Conservation (phyloP, 2,113 vertebrate genomes). For the Otus sunia region DNA sequence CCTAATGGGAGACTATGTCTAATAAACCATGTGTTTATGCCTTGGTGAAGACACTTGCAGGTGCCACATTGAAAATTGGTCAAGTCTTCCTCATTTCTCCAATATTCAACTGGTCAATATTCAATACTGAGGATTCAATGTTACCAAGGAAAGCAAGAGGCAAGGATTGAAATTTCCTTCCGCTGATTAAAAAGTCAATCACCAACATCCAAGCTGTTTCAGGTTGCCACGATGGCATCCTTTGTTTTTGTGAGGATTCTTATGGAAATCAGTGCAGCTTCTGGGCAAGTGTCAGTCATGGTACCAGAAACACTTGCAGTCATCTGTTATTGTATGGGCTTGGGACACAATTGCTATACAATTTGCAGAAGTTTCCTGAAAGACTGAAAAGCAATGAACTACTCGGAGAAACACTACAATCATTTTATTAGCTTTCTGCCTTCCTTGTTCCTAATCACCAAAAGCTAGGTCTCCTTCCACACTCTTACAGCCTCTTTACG, state of each 20-base stretch:
- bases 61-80: background rate
- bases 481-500: background rate
- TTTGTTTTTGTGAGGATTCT: constrained; percentile 14
- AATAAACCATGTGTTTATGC: background rate
- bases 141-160: background rate
- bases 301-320: background rate
- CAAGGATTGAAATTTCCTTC: background rate
- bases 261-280: constrained; percentile 27
- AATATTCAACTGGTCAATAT: background rate
- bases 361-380: background rate
- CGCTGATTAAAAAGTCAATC: background rate
- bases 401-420: background rate
- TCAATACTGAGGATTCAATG: background rate
- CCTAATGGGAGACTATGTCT: background rate
- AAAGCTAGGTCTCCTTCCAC: background rate
- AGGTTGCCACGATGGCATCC: background rate
- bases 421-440: background rate
- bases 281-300: background rate
- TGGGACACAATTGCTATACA: background rate
- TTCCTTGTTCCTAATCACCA: background rate
- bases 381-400: background rate
- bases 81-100: background rate
- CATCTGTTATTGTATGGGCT: background rate
- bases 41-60: background rate
- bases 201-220: background rate